Conservation (phyloP, 2,888 invertebrate species). For the Biston betularia region DNA sequence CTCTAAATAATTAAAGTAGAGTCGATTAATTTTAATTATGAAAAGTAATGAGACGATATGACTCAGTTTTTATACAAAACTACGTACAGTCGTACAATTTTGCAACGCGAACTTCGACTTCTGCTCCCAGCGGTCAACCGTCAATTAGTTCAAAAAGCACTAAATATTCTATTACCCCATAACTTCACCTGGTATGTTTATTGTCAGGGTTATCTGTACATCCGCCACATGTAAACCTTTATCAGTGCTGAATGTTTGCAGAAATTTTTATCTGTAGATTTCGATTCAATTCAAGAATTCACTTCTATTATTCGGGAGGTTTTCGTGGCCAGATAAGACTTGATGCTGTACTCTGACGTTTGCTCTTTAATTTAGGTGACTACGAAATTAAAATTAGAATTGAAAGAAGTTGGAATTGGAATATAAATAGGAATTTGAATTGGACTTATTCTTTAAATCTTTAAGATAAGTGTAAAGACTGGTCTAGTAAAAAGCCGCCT, state of each 20-base stretch:
- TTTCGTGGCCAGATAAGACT: too few species aligned
- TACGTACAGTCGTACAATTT: conserved; percentile 1
- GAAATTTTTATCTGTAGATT: not conserved
- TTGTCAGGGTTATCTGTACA: conserved; percentile 36
- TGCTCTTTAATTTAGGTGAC: too few species aligned
- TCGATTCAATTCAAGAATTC: not conserved
- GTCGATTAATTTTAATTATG: too few species aligned
- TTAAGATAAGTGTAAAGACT: too few species aligned
- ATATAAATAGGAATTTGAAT: too few species aligned
- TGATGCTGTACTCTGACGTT: too few species aligned
- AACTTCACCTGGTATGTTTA: conserved; percentile 39
- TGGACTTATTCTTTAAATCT: too few species aligned
- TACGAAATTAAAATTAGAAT: too few species aligned
- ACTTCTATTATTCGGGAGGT: not conserved
- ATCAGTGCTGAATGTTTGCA: conserved; percentile 6
- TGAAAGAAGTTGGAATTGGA: too few species aligned
- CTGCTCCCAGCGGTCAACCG: conserved; percentile 24
- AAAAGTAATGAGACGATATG: too few species aligned
- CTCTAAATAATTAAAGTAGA: too few species aligned
- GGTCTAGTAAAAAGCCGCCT: too few species aligned
- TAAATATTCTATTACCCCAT: conserved; percentile 37
- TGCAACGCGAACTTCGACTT: conserved; percentile 20
- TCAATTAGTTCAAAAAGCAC: conserved; percentile 35
- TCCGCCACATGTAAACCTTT: conserved; percentile 8
- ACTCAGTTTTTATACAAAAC: not conserved